Evolutionary conservation across 2,888 invertebrate genomes (phyloP), one percentile per base, ranked within the genome.

Genomic region (Eurytoma adleriae): DNA sequence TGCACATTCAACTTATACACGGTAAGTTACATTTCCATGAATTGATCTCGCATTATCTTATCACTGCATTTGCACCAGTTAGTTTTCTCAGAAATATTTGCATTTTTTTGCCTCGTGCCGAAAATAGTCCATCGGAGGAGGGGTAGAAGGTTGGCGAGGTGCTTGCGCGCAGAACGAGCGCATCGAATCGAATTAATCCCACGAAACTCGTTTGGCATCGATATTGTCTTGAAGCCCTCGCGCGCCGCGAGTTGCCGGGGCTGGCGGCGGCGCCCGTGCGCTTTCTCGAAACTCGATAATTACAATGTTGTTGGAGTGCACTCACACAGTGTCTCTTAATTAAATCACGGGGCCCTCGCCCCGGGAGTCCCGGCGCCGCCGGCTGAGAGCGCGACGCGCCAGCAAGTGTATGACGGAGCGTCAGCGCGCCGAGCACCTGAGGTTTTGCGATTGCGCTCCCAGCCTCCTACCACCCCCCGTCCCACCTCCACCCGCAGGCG

Each of bases 221-320:
- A 64, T 52, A 66, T 56, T 74, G 30, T 66, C 40, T 64, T 64
- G 54, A 40, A 64, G 61, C 14, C 5, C 7, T 20, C 12, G 13
- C 56, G 48, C 54, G 52, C n/a, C 10, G 66, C 14, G 66, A 64
- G 24, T 54, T 66, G 52, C 52, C 61, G 7, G 12, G 12, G 20
- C 40, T 67, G 40, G 40, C 40, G 40, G 30, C 14, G 20, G 40
- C 14, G 54, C 5, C 10, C 27, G 24, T n/a, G 40, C 13, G 40
- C 24, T 50, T 18, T 14, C 54, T 77, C 20, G 69, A 69, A 77
- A 77, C 70, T 70, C 70, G 64, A 70, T 77, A 77, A 77, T 70
- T 77, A 77, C 48, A 77, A 69, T 71, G 57, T 70, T 71, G 70
- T 77, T 77, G 18, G 13, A 77, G 70, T 70, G 70, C 56, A 64